Evolutionary conservation across 2,888 invertebrate species (phyloP).

Genomic region (Neoscelio sp.): DNA sequence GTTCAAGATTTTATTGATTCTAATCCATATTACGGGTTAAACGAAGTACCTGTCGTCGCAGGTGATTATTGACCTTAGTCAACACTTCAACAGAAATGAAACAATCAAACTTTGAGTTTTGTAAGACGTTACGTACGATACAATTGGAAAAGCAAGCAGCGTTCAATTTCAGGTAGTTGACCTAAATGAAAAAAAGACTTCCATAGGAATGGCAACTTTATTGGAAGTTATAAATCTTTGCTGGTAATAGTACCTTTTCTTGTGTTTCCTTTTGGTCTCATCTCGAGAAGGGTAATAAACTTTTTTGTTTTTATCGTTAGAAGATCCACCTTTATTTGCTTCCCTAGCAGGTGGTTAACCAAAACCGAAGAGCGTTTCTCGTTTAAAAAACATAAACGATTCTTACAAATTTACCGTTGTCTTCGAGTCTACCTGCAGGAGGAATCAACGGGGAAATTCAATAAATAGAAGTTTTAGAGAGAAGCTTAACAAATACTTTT

Average conservation of each 20-base stretch:
- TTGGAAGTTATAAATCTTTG: conserved; percentile 20
- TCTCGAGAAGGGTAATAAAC: conserved; percentile 4
- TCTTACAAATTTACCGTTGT: conserved; percentile 5
- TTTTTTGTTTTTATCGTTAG: conserved; percentile 13
- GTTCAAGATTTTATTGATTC: no score
- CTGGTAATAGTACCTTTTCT: conserved; percentile 14
- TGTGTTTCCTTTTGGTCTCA: neutral
- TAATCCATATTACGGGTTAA: no score
- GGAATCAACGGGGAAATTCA: no score
- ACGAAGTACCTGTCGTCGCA: no score
- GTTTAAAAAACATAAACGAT: conserved; percentile 11
- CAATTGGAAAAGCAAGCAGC: neutral
- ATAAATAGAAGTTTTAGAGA: no score
- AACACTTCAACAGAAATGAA: no score
- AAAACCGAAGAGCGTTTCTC: conserved; percentile 22
- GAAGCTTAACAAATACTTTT: no score
- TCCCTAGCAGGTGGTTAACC: conserved; percentile 42
- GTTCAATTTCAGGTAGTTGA: conserved; percentile 13
- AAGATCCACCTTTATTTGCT: conserved; percentile 4
- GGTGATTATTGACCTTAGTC: conserved; percentile 1
- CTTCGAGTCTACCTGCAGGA: no score
- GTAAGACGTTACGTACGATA: no score
- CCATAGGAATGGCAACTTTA: conserved; percentile 8
- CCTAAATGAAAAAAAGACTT: conserved; percentile 23
- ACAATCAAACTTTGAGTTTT: no score